Conservation (phyloP, 2,888 invertebrate genomes). For the Amitus sp. region DNA sequence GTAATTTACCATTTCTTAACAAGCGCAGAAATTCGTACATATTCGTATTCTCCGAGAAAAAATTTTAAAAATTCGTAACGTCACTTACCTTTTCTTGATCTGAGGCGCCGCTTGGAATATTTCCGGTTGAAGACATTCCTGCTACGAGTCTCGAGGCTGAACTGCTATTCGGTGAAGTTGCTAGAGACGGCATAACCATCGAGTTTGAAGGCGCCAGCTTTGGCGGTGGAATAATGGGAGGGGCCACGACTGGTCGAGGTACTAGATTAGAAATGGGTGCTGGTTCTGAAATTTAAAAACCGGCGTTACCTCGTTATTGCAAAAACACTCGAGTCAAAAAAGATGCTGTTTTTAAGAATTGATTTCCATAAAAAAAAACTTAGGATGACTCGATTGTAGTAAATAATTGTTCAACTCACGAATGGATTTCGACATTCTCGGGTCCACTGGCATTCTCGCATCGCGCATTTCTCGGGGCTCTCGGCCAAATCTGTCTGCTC, state of each 20-base stretch:
- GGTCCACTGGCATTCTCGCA: constrained; percentile 75
- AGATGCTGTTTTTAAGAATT: too few species aligned
- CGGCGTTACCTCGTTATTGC: too few species aligned
- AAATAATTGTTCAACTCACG: constrained; percentile 53
- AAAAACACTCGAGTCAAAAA: too few species aligned
- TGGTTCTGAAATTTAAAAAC: too few species aligned
- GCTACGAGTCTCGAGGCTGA: constrained; percentile 68
- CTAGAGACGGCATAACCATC: constrained; percentile 41
- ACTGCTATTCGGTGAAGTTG: constrained; percentile 61
- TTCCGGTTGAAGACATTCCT: constrained; percentile 70
- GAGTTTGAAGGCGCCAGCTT: constrained; percentile 44
- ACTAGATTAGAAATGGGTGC: constrained; percentile 52
- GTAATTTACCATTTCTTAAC: too few species aligned
- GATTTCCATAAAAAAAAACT: too few species aligned
- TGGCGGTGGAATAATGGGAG: constrained; percentile 50
- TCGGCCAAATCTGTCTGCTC: constrained; percentile 59
- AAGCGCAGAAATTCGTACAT: too few species aligned
- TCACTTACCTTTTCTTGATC: constrained; percentile 88
- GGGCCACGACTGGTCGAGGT: constrained; percentile 56
- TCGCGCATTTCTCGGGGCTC: constrained; percentile 61
- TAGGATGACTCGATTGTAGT: neutral
- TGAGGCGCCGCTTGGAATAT: constrained; percentile 80
- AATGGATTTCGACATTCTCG: constrained; percentile 70
- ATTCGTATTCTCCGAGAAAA: too few species aligned
- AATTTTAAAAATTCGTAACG: constrained; percentile 8